Base-by-base conservation (phyloP, 2,113 vertebrate genomes). In the Oreochromis niloticus region DNA sequence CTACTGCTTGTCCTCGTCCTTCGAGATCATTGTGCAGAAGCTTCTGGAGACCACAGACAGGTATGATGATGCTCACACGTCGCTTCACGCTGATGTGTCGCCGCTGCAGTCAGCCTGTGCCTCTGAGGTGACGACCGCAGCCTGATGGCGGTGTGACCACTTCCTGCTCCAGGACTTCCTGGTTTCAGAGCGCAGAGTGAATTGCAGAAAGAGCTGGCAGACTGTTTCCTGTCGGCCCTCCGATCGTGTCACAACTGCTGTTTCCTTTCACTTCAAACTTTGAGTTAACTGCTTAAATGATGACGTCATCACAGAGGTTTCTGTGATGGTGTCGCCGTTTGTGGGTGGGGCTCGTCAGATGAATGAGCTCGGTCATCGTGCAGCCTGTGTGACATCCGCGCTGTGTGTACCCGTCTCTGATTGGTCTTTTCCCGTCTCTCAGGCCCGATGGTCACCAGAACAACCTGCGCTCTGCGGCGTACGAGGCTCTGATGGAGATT, bases 381-480 rank as follows among this genome's bases (percentile, higher is more conserved):
- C 10, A 24, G n/a, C 54, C 22, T 56, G 3, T 6, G 24, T 39
- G 32, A 39, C 11, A 22, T 55, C 2, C 2, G 34, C 3, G 6
- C 43, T 75, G 6, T 7, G 27, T 1, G n/a, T 17, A 32, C 24
- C 27, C 6, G 3, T 19, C 9, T 78, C 6, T 78, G 24, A 54
- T 46, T 57, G 17, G 32, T 68, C 7, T 19, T 10, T 83, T 39
- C 59, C 46, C 5, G 10, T 30, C 17, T 46, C 54, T 54, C 86
- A 99, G 99, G 84, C 98, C 98, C 6, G 99, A 99, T 24, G 98
- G 99, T 14, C 99, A 99, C 93, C 99, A 99, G 96, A 99, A 99
- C 94, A 99, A 99, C 95, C 95, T 99, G 91, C 97, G 99, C 87
- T 99, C 98, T 13, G 98, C 99, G 2, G 99, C 98, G 0, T 99